These are phyloP conservation scores for Drosophila mimica DNA, from an alignment of 2,888 invertebrate species.

Conservation along the genomic window DNA sequence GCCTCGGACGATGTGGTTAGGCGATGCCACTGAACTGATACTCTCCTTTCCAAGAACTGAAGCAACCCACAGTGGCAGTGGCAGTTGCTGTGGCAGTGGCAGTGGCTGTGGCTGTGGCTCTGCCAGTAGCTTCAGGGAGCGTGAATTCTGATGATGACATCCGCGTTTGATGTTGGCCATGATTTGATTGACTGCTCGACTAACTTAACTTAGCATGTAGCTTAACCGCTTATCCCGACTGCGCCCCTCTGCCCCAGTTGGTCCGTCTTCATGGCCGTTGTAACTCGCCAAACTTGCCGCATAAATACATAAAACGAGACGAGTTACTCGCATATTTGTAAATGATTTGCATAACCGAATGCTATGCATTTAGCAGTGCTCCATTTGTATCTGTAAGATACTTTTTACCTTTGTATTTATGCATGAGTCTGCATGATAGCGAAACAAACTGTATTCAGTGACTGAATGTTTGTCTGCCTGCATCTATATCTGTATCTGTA, in stretches of 20 bases:
- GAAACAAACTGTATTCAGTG: slow-evolving; percentile 7
- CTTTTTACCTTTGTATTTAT: slow-evolving; percentile 52
- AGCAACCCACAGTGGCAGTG: slow-evolving; percentile 16
- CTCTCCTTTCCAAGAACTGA: neutral
- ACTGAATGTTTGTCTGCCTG: neutral
- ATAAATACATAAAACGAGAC: slow-evolving; percentile 70
- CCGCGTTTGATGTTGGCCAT: slow-evolving; percentile 41
- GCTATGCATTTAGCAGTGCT: slow-evolving; percentile 23
- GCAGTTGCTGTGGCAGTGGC: neutral
- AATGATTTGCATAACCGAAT: slow-evolving; percentile 64
- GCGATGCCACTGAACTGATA: slow-evolving; percentile 32
- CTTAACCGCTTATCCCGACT: neutral
- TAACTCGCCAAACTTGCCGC: slow-evolving; percentile 29
- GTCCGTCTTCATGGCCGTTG: neutral
- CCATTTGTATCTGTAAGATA: slow-evolving; percentile 41
- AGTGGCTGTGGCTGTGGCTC: neutral
- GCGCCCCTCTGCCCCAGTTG: neutral
- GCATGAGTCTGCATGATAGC: slow-evolving; percentile 44
- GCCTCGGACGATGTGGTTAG: slow-evolving; percentile 38
- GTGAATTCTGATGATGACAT: slow-evolving; percentile 50
- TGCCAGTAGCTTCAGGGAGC: slow-evolving; percentile 15
- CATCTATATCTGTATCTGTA: slow-evolving; percentile 3
- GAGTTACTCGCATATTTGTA: slow-evolving; percentile 57
- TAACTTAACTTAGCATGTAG: slow-evolving; percentile 46
- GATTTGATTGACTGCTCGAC: slow-evolving; percentile 66